Conservation (phyloP, 1,140 invertebrate genomes). For the Cherax destructor region DNA sequence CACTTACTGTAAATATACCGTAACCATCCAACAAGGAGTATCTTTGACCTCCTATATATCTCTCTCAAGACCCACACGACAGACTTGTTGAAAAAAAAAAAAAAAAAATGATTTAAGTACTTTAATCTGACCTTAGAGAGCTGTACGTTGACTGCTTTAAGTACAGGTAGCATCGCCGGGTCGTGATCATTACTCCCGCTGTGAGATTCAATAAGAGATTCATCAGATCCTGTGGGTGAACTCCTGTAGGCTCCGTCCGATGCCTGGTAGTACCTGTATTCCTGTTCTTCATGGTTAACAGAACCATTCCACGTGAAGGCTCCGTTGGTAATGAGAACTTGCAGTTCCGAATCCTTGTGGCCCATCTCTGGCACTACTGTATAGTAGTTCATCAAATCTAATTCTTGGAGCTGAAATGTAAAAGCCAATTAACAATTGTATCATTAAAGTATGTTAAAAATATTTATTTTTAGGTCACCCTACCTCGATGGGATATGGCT, state of each 20-base stretch:
- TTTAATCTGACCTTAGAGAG: not conserved
- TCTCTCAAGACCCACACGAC: no score
- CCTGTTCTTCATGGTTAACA: not conserved
- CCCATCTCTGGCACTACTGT: slow-evolving; percentile 63
- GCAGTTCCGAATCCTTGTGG: slow-evolving; percentile 73
- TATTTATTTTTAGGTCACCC: no score
- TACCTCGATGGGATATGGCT: no score
- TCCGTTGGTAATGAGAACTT: slow-evolving; percentile 77
- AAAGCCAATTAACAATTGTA: no score
- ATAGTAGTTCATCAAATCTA: slow-evolving; percentile 76
- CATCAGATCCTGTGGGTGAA: not conserved
- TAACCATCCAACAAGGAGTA: no score
- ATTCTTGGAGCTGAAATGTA: slow-evolving; percentile 79
- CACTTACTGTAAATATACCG: no score
- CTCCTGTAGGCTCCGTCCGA: not conserved
- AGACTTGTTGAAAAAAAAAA: not conserved
- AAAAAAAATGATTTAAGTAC: not conserved
- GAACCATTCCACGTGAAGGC: slow-evolving; percentile 63
- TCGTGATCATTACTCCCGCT: not conserved
- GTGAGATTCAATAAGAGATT: not conserved
- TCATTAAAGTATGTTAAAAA: no score
- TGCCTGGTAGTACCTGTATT: not conserved
- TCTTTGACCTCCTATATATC: no score
- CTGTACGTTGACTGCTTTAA: slow-evolving; percentile 10
- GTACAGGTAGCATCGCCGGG: not conserved